Base-by-base conservation (phyloP, 2,888 invertebrate genomes). In the Tenthredo mesomela region DNA sequence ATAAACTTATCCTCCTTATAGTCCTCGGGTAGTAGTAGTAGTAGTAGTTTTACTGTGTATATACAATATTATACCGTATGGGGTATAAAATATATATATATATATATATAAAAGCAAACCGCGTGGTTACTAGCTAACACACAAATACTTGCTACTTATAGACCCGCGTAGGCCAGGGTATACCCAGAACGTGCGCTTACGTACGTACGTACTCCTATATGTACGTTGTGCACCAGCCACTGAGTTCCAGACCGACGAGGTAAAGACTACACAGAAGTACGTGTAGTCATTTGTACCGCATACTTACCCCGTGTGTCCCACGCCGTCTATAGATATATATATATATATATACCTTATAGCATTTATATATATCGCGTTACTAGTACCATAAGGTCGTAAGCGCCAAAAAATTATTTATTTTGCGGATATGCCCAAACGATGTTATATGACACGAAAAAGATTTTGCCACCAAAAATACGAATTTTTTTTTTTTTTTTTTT, bases 261-360 rank as follows among this genome's bases (percentile, higher is more conserved):
- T 77, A 77, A 77, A 77, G 77, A 77, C 77, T 77, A 77, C 77
- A 54, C 77, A 50, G 54, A 77, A 50, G 77, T 77, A 77, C 77
- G 77, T 77, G 77, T 33, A 77, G 77, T 77, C 77, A 77, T 77
- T 77, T 54, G 33, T 77, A 77, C 77, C 50, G 29, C 50, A 50
- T 77, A 77, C 50, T 29, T 77, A 77, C 77, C 25, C 54, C 33
- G 18, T 77, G 18, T 77, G 77, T 92, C 92, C 92, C 91, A 92
- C 92, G 92, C 90, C 88, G 84, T 84, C 86, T 82, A 85, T 85
- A 86, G 88, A 87, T 87, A 89, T 86, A 6, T 29, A 29, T 29
- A 29, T 29, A 29, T 29, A 29, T 29, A 29, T 29, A 29, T n/a
- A n/a, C n/a, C n/a, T n/a, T n/a, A n/a, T n/a, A n/a, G n/a, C n/a